Evolutionary conservation across 1,140 invertebrate species (phyloP), one percentile per base, ranked within the genome.

Genomic region (Polypedilum vanderplanki): DNA sequence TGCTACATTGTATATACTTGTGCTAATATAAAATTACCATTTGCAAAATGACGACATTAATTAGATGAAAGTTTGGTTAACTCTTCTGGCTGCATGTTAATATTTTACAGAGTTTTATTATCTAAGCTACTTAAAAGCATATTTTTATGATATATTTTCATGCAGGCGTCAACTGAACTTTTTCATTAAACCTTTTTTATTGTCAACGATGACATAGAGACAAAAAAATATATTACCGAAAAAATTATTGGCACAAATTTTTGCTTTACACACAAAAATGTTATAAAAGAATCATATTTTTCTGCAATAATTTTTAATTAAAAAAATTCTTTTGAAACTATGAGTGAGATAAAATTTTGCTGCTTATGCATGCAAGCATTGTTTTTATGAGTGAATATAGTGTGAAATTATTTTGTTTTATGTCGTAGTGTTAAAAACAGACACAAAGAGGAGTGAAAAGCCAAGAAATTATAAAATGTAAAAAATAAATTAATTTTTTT

Each of bases 301-400:
- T 15, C 2, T n/a, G 46, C 46, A 57, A 57, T 57, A 57, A 57
- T 57, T 57, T 57, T 57, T 57, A 57, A 57, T 57, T 57, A 57
- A 57, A 57, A 41, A 57, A 57, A 57, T 57, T 15, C 46, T 57
- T 33, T 57, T 57, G 46, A 57, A 57, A 57, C 46, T 57, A n/a
- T 46, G 12, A 57, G 24, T 5, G 24, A 33, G 24, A 33, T 33
- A 33, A 33, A 1, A 3, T 33, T 33, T 33, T 33, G 1, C 24
- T 5, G 1, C 24, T n/a, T n/a, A n/a, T n/a, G n/a, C 24, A 33
- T 33, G 2, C 24, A 33, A 33, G 1, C 24, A 33, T 1, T 33
- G 24, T 3, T 33, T 33, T 33, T 33, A 5, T 33, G 24, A 33
- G 5, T 33, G 24, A 33, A 1, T 33, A 33, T 5, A 1, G 24